Evolutionary conservation across 2,113 vertebrate genomes (phyloP).

Genomic region (Ctenomys sociabilis): DNA sequence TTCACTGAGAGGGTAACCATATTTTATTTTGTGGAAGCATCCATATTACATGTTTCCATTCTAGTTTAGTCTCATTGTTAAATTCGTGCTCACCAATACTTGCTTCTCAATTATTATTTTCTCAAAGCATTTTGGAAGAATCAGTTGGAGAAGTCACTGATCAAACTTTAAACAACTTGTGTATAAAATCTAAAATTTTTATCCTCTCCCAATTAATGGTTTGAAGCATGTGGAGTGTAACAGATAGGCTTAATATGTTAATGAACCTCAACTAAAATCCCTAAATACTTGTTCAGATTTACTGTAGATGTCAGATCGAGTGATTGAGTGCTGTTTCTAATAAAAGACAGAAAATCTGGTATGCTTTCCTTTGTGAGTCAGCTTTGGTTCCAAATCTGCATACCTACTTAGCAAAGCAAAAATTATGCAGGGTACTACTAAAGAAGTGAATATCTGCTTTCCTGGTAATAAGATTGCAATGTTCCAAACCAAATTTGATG

Average conservation of each 20-base stretch:
- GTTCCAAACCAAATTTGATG: not conserved
- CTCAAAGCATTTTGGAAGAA: not conserved
- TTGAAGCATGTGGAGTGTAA: not conserved
- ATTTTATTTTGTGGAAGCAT: slow-evolving; percentile 8
- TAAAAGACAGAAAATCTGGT: not conserved
- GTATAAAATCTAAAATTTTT: not conserved
- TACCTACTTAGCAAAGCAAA: not conserved
- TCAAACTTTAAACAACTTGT: not conserved
- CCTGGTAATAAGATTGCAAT: not conserved
- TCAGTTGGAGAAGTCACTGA: not conserved
- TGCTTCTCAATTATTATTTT: not conserved
- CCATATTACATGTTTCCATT: not conserved
- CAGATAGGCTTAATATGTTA: not conserved
- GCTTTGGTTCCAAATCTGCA: not conserved
- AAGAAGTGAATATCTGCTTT: not conserved
- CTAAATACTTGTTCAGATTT: not conserved
- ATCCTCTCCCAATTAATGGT: not conserved
- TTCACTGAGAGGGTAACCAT: not conserved
- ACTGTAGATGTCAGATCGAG: not conserved
- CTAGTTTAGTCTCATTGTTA: not conserved
- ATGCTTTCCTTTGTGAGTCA: not conserved
- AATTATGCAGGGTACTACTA: not conserved
- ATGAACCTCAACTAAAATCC: not conserved
- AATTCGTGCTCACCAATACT: not conserved
- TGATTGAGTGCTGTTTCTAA: not conserved